These are phyloP conservation scores for Neopelma chrysocephalum DNA, from an alignment of 2,797 vertebrate genomes.

Conservation along the genomic window DNA sequence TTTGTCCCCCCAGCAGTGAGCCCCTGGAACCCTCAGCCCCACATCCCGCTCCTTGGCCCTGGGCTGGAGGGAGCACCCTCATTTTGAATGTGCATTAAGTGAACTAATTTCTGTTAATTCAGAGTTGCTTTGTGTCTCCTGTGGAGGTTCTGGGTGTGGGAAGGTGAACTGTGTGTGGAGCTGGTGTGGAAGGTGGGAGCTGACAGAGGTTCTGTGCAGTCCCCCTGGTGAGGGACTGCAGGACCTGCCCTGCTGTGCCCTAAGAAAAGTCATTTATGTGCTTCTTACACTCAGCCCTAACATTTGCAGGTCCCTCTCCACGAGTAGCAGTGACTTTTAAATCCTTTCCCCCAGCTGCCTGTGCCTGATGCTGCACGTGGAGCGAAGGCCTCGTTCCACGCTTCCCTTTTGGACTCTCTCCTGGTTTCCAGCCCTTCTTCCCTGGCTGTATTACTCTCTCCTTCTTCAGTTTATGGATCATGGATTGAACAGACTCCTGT, in stretches of 20 bases:
- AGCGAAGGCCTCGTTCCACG: neutral
- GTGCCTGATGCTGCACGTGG: neutral
- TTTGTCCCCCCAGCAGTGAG: neutral
- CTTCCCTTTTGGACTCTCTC: neutral
- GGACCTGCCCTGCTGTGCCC: neutral
- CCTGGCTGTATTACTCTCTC: neutral
- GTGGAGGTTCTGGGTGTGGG: neutral
- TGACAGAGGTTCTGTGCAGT: neutral
- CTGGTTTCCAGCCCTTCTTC: neutral
- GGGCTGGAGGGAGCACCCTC: neutral
- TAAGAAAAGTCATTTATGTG: neutral
- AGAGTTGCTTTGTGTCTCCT: neutral
- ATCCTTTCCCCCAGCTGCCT: neutral
- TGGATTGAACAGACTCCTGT: neutral
- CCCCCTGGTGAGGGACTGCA: fast-evolving
- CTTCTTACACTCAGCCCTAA: neutral
- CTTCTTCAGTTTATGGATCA: neutral
- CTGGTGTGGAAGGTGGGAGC: neutral
- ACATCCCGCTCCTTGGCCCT: fast-evolving
- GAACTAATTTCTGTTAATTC: neutral
- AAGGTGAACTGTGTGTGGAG: neutral
- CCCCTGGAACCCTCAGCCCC: neutral
- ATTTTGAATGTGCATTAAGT: neutral
- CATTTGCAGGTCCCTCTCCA: neutral
- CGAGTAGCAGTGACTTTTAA: fast-evolving